A percentile compares a stretch with the other conserved stretches of the same genome.
Evolutionary conservation across 2,888 invertebrate genomes (phyloP).

Genomic region (Nephrotoma guestfalica): DNA sequence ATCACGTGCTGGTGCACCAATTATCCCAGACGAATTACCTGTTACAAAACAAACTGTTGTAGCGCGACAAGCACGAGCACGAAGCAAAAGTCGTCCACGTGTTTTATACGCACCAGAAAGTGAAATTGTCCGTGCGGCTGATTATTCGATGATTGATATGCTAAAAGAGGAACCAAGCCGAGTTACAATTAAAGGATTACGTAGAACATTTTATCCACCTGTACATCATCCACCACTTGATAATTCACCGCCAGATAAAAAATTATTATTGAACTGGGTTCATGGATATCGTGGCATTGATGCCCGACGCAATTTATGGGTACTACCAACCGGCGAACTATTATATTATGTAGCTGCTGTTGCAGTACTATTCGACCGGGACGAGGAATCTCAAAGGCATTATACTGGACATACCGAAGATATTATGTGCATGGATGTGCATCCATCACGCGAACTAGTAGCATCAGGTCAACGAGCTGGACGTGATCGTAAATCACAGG

Average conservation of each 20-base stretch:
- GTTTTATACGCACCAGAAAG: slow-evolving; percentile 70
- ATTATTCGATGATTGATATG: slow-evolving; percentile 70
- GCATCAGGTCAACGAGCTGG: slow-evolving; percentile 82
- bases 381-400: slow-evolving; percentile 76
- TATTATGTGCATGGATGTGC: slow-evolving; percentile 81
- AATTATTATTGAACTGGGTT: slow-evolving; percentile 87
- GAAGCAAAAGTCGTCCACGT: slow-evolving; percentile 76
- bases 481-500: slow-evolving; percentile 68
- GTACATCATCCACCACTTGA: slow-evolving; percentile 72
- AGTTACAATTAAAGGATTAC: slow-evolving; percentile 65
- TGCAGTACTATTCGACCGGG: slow-evolving; percentile 74
- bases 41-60: slow-evolving; percentile 26
- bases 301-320: slow-evolving; percentile 78
- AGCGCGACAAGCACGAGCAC: slow-evolving; percentile 52
- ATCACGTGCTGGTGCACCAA: slow-evolving; percentile 42
- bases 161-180: slow-evolving; percentile 74
- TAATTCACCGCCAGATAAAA: slow-evolving; percentile 76
- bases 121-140: slow-evolving; percentile 64
- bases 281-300: slow-evolving; percentile 91
- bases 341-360: slow-evolving; percentile 87
- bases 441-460: slow-evolving; percentile 75
- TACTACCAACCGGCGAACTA: slow-evolving; percentile 83
- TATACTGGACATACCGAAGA: slow-evolving; percentile 88
- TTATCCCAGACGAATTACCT: slow-evolving; percentile 30
- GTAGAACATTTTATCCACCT: slow-evolving; percentile 77